phyloP scores from a whole-genome alignment of 1,140 invertebrate species.

The Drosophila jambulina region DNA sequence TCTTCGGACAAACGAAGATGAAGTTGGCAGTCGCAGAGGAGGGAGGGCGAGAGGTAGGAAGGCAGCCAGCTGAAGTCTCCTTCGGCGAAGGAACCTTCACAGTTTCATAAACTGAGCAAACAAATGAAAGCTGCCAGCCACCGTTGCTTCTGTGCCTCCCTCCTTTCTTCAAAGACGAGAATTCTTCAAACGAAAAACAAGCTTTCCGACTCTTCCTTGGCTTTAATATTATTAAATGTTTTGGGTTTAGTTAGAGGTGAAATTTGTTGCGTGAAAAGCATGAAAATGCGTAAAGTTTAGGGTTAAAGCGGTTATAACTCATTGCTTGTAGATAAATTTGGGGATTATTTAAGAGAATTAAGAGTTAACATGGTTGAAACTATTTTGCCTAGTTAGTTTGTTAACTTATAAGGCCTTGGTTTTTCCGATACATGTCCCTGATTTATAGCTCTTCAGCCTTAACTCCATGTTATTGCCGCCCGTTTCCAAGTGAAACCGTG shows the following conservation, averaged over 20 bases:
- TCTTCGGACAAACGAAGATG: conserved; percentile 63
- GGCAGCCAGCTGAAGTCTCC: not conserved
- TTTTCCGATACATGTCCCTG: not conserved
- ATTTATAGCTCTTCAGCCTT: conserved; percentile 9
- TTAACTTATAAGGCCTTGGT: too few species aligned
- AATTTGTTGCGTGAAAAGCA: not conserved
- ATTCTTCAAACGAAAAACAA: conserved; percentile 3
- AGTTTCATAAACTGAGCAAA: conserved; percentile 74
- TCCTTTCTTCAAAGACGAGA: not conserved
- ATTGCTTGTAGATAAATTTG: not conserved
- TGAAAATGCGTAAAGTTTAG: not conserved
- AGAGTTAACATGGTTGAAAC: not conserved
- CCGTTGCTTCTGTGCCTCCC: conserved; percentile 32
- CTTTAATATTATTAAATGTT: not conserved
- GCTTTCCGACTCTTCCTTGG: not conserved
- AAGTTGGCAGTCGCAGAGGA: conserved; percentile 61
- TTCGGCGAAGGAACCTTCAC: conserved; percentile 15
- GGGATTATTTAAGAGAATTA: too few species aligned
- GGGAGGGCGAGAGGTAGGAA: not conserved
- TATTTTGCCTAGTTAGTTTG: not conserved
- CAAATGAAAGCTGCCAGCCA: conserved; percentile 69
- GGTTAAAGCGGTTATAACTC: not conserved
- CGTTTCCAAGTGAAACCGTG: not conserved
- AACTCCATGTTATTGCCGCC: not conserved
- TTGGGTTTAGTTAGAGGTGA: too few species aligned